Base-by-base conservation (phyloP, 2,888 invertebrate genomes). In the Metellina segmentata region DNA sequence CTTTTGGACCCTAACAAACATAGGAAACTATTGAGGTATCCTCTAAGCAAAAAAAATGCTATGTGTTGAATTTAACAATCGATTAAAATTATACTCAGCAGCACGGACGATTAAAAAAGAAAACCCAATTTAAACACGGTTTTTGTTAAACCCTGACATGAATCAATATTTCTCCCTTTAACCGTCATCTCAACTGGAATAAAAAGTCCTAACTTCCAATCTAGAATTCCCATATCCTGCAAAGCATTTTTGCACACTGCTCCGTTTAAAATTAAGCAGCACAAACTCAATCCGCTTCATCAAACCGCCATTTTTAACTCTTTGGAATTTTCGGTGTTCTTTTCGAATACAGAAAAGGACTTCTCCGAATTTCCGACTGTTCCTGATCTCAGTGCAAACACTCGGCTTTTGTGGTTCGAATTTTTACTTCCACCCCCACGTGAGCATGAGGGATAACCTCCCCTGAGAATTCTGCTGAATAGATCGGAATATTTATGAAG, bases 401-500 rank as follows among this genome's bases (percentile, higher is more conserved):
- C 81, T 61, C 19, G 11, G 19, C 71, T 78, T 72, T 78, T 83
- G 89, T 34, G 89, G 78, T 85, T 83, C 71, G 89, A 85, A 85
- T 90, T 90, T 72, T 85, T 79, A 85, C 83, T 52, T 69, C 61
- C 61, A 61, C 19, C 71, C 48, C 61, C 11, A 5, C 9, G 34
- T 34, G 34, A 11, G 16, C 61, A 48, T 78, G 51, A 61, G 74
- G n/a, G 74, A 85, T 34, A 83, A 72, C 34, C 75, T 79, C 61
- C 71, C 78, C 71, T 71, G 72, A 85, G 85, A 90, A 85, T 82
- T 77, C 48, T 16, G 53, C 77, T 78, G 83, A 90, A 85, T 70
- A 75, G 83, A 34, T 70, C 53, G 83, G 89, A 90, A 90, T 90
- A 85, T 90, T 90, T 90, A 85, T 90, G 89, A 90, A 90, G 71